phyloP scores from a whole-genome alignment of 2,888 invertebrate genomes.

The Hirtodrosophila trivittata region DNA sequence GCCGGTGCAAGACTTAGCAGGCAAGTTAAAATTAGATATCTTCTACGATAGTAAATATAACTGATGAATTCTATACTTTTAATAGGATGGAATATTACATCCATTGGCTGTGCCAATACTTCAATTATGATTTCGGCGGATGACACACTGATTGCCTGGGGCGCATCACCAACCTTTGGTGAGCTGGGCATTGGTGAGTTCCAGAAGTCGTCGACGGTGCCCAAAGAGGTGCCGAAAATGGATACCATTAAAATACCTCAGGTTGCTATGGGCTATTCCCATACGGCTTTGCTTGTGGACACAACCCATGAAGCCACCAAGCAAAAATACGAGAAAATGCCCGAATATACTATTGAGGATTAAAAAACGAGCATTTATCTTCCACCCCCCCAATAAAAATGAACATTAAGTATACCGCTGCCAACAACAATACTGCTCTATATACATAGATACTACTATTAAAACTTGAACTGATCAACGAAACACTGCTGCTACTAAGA shows the following conservation, averaged over 20 bases:
- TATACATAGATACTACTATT: conserved; percentile 44
- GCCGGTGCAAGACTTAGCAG: conserved; percentile 94
- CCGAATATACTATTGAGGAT: conserved; percentile 84
- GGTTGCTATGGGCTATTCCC: conserved; percentile 93
- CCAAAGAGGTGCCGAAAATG: conserved; percentile 92
- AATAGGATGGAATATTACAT: conserved; percentile 93
- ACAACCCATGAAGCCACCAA: conserved; percentile 85
- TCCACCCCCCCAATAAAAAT: conserved; percentile 18
- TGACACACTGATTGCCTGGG: conserved; percentile 95
- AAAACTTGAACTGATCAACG: conserved; percentile 74
- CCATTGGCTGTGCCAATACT: conserved; percentile 92
- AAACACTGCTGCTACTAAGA: conserved; percentile 74
- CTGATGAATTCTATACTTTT: not conserved
- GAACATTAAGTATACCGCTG: conserved; percentile 64
- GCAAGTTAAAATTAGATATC: conserved; percentile 73
- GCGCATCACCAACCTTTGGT: conserved; percentile 96
- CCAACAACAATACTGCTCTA: conserved; percentile 73
- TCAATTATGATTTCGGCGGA: conserved; percentile 95
- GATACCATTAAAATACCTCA: conserved; percentile 90
- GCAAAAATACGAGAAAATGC: conserved; percentile 85
- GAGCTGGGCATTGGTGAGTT: conserved; percentile 96
- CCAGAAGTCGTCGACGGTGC: conserved; percentile 93
- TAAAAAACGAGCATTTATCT: conserved; percentile 41
- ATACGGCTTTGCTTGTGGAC: conserved; percentile 88
- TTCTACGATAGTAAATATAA: not conserved